Percentiles rank a stretch among this genome's conserved stretches.
phyloP scores from a whole-genome alignment of 1,140 invertebrate genomes.

The Pomacea maculata region DNA sequence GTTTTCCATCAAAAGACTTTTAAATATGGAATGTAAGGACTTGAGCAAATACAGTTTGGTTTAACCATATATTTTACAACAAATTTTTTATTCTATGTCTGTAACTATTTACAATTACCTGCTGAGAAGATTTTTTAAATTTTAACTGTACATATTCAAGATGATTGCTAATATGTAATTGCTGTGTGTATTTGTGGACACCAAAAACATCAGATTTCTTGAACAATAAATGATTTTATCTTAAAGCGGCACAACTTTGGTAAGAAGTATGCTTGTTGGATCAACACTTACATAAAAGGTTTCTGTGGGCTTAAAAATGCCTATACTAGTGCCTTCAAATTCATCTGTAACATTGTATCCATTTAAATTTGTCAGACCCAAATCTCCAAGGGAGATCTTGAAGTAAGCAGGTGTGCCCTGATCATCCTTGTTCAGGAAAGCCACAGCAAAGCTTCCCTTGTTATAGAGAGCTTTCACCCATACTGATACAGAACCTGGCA shows the following conservation, averaged over 20 bases:
- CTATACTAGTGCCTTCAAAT: constrained; percentile 61
- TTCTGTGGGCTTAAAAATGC: constrained; percentile 82
- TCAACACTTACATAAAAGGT: constrained; percentile 93
- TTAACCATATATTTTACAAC: too few species aligned
- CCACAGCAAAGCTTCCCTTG: constrained; percentile 44
- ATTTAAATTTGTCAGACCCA: constrained; percentile 79
- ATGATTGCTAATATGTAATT: too few species aligned
- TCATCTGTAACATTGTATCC: constrained; percentile 84
- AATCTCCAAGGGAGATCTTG: constrained; percentile 73
- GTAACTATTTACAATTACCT: too few species aligned
- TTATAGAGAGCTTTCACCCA: constrained; percentile 50
- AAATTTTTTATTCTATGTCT: too few species aligned
- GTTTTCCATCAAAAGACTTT: too few species aligned
- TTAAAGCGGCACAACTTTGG: constrained; percentile 32
- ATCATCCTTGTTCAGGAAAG: constrained; percentile 44
- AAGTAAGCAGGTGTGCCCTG: constrained; percentile 37
- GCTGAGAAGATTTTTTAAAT: too few species aligned
- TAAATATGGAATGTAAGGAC: too few species aligned
- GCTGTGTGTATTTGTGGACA: too few species aligned
- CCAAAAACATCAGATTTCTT: too few species aligned
- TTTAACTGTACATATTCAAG: too few species aligned
- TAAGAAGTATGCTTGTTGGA: constrained; percentile 76
- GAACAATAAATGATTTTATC: neutral
- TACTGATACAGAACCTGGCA: constrained; percentile 32
- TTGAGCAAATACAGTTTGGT: too few species aligned